A percentile compares a stretch with the other conserved stretches of the same genome.
These are phyloP conservation scores for Linnaemya vulpina DNA, from an alignment of 2,888 invertebrate species.

Conservation along the genomic window DNA sequence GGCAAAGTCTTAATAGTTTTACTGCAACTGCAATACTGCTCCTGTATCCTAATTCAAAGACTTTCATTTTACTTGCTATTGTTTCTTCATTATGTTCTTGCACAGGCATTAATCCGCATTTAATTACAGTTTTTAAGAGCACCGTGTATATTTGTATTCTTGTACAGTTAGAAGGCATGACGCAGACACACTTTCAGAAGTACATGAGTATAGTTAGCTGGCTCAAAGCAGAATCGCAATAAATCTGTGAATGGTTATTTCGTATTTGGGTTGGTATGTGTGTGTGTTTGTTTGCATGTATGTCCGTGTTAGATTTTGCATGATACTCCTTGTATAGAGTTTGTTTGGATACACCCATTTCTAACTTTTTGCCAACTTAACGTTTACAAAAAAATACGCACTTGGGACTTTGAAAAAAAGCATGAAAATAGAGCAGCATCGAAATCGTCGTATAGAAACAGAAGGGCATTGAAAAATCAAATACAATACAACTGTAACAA, in stretches of 20 bases:
- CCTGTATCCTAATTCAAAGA: conserved; percentile 25
- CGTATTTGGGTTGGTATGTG: background rate
- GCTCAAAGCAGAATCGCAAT: conserved; percentile 1
- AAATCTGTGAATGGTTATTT: background rate
- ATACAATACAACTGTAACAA: conserved; percentile 38
- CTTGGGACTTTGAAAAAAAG: conserved; percentile 56
- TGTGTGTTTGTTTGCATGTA: background rate
- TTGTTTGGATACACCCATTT: conserved; percentile 46
- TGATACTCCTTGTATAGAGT: background rate
- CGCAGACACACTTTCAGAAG: background rate
- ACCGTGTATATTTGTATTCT: background rate
- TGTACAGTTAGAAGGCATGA: background rate
- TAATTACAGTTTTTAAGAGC: conserved; percentile 63
- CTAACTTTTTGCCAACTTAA: conserved; percentile 58
- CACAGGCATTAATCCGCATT: conserved; percentile 69
- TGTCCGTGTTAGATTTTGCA: background rate
- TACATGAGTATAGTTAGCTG: background rate
- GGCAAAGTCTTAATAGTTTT: conserved; percentile 51
- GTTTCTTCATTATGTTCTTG: conserved; percentile 61
- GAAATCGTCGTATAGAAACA: conserved; percentile 21
- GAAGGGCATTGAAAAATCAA: conserved; percentile 32
- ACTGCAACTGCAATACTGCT: conserved; percentile 15
- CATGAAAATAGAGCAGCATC: conserved; percentile 15
- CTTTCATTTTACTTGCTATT: conserved; percentile 47
- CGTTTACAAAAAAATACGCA: conserved; percentile 58